Percentiles rank a stretch among this genome's conserved stretches.
Conservation (phyloP, 2,797 vertebrate genomes). For the Anguilla megastoma region DNA sequence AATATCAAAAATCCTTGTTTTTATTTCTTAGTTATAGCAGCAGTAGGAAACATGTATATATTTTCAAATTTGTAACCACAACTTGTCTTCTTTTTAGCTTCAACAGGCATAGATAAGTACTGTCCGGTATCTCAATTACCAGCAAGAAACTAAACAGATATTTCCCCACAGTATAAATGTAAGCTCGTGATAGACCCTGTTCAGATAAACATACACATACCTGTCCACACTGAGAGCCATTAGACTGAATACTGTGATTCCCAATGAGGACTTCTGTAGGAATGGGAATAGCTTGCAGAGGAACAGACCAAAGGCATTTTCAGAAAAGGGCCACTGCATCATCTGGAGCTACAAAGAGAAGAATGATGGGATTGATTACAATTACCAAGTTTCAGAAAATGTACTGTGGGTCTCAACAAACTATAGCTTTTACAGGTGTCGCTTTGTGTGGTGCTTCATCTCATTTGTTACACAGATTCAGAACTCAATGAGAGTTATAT, state of each 20-base stretch:
- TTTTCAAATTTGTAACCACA: neutral
- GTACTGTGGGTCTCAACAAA: neutral
- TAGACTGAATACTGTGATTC: constrained; percentile 95
- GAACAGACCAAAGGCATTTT: constrained; percentile 74
- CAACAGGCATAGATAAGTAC: neutral
- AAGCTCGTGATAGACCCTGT: neutral
- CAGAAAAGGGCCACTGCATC: constrained; percentile 78
- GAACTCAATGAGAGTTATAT: neutral
- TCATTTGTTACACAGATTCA: neutral
- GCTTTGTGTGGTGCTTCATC: neutral
- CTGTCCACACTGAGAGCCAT: constrained; percentile 98
- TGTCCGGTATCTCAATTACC: neutral
- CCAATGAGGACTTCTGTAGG: constrained; percentile 95
- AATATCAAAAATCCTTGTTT: neutral
- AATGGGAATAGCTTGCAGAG: constrained; percentile 94
- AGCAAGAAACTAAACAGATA: neutral
- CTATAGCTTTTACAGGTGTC: neutral
- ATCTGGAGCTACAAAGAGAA: constrained; percentile 79
- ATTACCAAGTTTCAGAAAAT: neutral
- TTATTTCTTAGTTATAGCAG: neutral
- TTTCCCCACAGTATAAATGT: neutral
- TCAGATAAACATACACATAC: constrained; percentile 63
- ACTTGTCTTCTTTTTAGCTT: neutral
- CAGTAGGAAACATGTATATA: neutral
- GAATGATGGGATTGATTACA: constrained; percentile 4